These are phyloP conservation scores for Cairina moschata DNA, from an alignment of 2,113 vertebrate species.

Conservation along the genomic window DNA sequence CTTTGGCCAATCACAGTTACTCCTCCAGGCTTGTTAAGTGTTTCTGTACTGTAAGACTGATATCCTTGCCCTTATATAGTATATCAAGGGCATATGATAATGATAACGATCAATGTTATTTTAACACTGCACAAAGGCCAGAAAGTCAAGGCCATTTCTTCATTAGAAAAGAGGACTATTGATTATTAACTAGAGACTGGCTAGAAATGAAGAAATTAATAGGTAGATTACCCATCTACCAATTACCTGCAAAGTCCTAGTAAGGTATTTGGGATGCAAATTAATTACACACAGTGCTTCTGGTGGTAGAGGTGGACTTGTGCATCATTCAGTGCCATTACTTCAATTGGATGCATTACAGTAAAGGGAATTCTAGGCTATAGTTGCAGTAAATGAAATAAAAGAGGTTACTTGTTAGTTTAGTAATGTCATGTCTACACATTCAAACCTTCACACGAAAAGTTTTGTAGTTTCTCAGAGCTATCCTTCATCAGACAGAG, in stretches of 20 bases:
- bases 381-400: not conserved
- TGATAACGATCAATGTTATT: slow-evolving; percentile 80
- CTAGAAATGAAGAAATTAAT: slow-evolving; percentile 75
- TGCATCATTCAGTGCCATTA: slow-evolving; percentile 41
- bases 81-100: slow-evolving; percentile 83
- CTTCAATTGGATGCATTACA: not conserved
- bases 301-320: slow-evolving; percentile 36
- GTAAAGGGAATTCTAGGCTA: not conserved
- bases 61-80: slow-evolving; percentile 69
- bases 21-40: slow-evolving; percentile 68
- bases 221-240: slow-evolving; percentile 65
- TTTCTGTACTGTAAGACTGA: slow-evolving; percentile 61
- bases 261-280: slow-evolving; percentile 72
- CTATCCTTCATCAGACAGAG: not conserved
- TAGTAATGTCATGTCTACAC: not conserved
- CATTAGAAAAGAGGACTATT: slow-evolving; percentile 78
- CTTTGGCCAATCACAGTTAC: slow-evolving; percentile 66
- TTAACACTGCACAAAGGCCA: slow-evolving; percentile 78
- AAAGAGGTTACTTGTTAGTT: not conserved
- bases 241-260: slow-evolving; percentile 60
- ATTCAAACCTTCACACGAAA: not conserved
- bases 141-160: slow-evolving; percentile 77
- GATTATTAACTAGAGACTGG: slow-evolving; percentile 79
- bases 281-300: slow-evolving; percentile 41
- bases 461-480: not conserved